Base-by-base conservation (phyloP, 2,113 vertebrate genomes). In the Maccullochella peelii region DNA sequence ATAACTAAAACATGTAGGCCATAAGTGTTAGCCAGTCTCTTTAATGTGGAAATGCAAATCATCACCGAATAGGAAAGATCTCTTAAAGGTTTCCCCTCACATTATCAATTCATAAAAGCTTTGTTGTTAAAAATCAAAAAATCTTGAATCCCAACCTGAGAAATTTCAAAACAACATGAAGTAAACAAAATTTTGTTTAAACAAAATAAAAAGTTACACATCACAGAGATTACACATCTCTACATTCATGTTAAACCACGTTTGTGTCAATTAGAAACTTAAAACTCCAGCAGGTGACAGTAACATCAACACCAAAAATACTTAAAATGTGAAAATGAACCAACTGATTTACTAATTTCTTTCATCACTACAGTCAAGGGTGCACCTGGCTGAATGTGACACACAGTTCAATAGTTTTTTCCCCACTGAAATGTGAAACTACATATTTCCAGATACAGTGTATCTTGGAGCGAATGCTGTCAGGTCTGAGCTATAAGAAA, bases 221-320 rank as follows among this genome's bases (percentile, higher is more conserved):
- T 80, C 55, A 81, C 50, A 73, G 84, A 93, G 88, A 91, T 90
- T 85, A 90, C 69, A 57, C 71, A 93, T 89, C 86, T 93, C 88
- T 89, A 89, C 86, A 55, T 85, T 82, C 85, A 91, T 84, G 79
- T 88, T 84, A 62, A 81, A 90, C 66, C 72, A 89, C 85, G 82
- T 93, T 85, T 79, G 47, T 77, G 70, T 83, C 55, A 78, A 30
- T 49, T 73, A 62, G 23, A 84, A 79, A 87, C 63, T 40, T 38
- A 44, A 59, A 78, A 84, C 84, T 86, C 82, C 80, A 66, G 27
- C 62, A 76, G 84, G 14, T 20, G 55, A 77, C 59, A 52, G 54
- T 86, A 33, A 76, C 27, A 38, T 1, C 14, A 63, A 74, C 33
- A 62, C 61, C 54, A n/a, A 55, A 67, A 81, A 65, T 6, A 72